A percentile compares a stretch with the other conserved stretches of the same genome.
These are phyloP conservation scores for Acipenser transmontanus DNA, from an alignment of 2,797 vertebrate species.

Conservation along the genomic window DNA sequence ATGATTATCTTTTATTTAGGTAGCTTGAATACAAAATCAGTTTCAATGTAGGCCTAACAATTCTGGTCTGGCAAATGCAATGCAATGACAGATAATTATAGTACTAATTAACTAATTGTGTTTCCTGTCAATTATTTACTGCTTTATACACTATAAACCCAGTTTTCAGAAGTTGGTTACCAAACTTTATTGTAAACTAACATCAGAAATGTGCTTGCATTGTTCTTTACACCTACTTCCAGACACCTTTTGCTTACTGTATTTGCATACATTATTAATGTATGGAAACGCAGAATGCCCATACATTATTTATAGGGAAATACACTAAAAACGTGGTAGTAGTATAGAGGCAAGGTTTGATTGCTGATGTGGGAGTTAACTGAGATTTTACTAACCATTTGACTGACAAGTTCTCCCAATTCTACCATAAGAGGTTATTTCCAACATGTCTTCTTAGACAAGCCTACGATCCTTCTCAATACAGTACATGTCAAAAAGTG, in stretches of 20 bases:
- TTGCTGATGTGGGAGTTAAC: not conserved
- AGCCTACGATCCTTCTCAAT: not conserved
- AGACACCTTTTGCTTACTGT: not conserved
- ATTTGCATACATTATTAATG: not conserved
- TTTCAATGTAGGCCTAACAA: too few species aligned
- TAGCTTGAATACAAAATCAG: too few species aligned
- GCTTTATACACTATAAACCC: not conserved
- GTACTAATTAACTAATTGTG: too few species aligned
- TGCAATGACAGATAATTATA: too few species aligned
- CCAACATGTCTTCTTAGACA: not conserved
- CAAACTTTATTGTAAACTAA: not conserved
- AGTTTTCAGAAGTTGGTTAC: constrained; percentile 1
- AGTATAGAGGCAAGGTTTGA: not conserved
- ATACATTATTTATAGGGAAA: constrained; percentile 1
- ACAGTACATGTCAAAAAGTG: not conserved
- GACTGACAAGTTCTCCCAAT: not conserved
- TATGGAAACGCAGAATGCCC: not conserved
- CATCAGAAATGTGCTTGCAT: not conserved
- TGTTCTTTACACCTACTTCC: too few species aligned
- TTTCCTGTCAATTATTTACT: not conserved
- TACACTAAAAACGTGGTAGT: not conserved
- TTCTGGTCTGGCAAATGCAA: too few species aligned
- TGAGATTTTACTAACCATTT: not conserved
- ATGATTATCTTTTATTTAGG: too few species aligned
- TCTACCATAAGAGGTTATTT: not conserved